Evolutionary conservation across 2,113 vertebrate species (phyloP).

Genomic region (Brachyistius frenatus): DNA sequence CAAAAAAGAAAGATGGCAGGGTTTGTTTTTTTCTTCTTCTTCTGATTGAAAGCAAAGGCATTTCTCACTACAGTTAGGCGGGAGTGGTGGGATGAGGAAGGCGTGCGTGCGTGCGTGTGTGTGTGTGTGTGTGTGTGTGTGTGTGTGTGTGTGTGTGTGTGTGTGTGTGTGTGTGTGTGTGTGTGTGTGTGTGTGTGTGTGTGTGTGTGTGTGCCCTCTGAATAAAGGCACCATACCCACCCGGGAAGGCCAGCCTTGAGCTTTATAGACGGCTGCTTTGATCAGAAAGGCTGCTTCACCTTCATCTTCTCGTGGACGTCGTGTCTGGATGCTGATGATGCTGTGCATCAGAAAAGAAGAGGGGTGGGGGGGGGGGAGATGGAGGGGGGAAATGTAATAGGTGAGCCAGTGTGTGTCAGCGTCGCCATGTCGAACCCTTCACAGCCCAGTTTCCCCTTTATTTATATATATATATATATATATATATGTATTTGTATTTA

Average conservation of each 20-base stretch:
- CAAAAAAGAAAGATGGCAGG: constrained; percentile 63
- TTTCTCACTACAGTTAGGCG: constrained; percentile 48
- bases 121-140: constrained; percentile 33
- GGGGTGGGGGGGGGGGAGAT: constrained; percentile 1
- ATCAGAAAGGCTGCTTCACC: constrained; percentile 80
- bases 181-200: constrained; percentile 35
- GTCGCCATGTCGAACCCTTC: neutral
- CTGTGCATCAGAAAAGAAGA: constrained; percentile 53
- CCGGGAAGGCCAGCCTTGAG: constrained; percentile 66
- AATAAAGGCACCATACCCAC: constrained; percentile 63
- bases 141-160: constrained; percentile 41
- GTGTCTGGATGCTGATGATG: constrained; percentile 78
- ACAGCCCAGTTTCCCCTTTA: neutral
- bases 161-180: constrained; percentile 19
- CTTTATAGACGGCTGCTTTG: constrained; percentile 75
- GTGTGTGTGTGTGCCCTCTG: constrained; percentile 35
- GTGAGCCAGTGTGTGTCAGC: constrained; percentile 11
- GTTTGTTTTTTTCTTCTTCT: neutral
- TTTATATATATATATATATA: too few species aligned
- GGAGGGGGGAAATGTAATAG: constrained; percentile 75
- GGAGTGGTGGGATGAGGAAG: neutral
- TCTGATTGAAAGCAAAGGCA: constrained; percentile 72
- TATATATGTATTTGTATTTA: too few species aligned
- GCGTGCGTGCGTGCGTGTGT: neutral
- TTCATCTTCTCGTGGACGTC: constrained; percentile 59